Base-by-base conservation (phyloP, 2,113 vertebrate species). In the Ivindomyrus marchei region DNA sequence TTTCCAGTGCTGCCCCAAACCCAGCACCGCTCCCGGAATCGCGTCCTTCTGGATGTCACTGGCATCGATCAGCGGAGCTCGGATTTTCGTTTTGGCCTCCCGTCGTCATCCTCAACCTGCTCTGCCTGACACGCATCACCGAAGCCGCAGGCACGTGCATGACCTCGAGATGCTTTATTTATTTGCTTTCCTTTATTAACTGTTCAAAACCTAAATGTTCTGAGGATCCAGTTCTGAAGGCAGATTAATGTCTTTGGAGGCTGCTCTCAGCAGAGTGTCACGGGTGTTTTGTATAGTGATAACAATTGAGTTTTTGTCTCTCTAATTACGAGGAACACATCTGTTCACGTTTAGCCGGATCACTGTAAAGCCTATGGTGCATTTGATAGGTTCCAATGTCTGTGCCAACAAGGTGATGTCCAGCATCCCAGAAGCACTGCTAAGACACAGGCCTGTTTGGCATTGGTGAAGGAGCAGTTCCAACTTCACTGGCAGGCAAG, bases 21-120 rank as follows among this genome's bases (percentile, higher is more conserved):
- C 39, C 83, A n/a, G 84, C 10, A 50, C 84, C n/a, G 24, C 74
- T 80, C 31, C 74, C 46, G 47, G 45, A 86, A 49, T 49, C 4
- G 4, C 36, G 31, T 42, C 74, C 74, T 80, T 80, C 31, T 42
- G 36, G 74, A 80, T 80, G 74, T 93, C 62, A 77, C 66, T 24
- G 24, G 62, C 27, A 52, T 89, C 70, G 66, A 52, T 83, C 77
- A 19, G 46, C 1, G 31, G 77, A 83, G 46, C 85, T 52, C 13
- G 11, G 45, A 10, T 46, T 85, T 45, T 47, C 4, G 7, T 21
- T 83, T 46, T 6, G 15, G n/a, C 47, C 21, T 86, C 42, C 8
- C 19, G 1, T 24, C 4, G n/a, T 47, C 47, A 6, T 52, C 47
- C 49, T 15, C 8, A 3, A 36, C 42, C 85, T 1, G 49, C 85